These are phyloP conservation scores for Coptotermes formosanus DNA, from an alignment of 1,140 invertebrate genomes.

Conservation along the genomic window DNA sequence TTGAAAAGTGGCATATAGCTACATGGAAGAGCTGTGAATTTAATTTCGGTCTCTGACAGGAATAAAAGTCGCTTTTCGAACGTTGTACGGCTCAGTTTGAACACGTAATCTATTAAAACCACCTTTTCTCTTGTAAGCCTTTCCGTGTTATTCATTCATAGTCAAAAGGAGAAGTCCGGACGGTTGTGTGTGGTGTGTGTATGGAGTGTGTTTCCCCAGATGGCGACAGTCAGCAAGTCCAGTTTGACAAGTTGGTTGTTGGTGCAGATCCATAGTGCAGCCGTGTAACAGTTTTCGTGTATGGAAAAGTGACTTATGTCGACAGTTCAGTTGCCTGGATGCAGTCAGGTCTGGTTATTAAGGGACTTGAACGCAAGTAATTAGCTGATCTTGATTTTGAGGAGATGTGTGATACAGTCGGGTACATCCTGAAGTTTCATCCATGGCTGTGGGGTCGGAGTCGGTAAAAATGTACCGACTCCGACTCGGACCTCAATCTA, in stretches of 20 bases:
- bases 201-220: background rate
- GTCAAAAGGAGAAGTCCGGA: background rate
- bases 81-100: background rate
- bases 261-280: background rate
- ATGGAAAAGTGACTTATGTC: background rate
- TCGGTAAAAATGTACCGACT: no score
- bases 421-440: no score
- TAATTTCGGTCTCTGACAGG: background rate
- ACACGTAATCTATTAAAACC: background rate
- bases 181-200: background rate
- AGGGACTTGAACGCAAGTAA: background rate
- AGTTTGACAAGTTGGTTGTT: background rate
- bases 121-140: background rate
- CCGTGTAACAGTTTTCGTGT: background rate
- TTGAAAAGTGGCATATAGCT: background rate
- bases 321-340: background rate
- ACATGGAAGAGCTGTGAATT: background rate
- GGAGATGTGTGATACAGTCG: no score
- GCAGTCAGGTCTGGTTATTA: background rate
- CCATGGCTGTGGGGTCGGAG: no score
- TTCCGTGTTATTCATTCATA: background rate
- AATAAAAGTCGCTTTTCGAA: background rate
- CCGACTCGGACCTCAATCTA: no score
- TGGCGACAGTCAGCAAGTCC: background rate
- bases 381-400: no score